phyloP scores from a whole-genome alignment of 2,113 vertebrate species.

The Muntiacus reevesi region DNA sequence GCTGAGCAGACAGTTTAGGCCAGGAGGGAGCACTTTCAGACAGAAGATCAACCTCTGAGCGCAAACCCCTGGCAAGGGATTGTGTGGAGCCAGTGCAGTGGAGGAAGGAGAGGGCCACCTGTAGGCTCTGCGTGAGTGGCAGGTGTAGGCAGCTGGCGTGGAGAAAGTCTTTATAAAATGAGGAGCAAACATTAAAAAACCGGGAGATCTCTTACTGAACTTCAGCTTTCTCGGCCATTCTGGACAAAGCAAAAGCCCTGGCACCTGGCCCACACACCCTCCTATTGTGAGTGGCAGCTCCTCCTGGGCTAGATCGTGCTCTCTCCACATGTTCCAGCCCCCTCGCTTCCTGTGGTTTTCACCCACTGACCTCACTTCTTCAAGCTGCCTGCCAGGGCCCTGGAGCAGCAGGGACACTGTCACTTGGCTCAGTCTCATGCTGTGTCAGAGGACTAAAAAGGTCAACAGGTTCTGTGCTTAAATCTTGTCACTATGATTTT shows the following conservation, averaged over 20 bases:
- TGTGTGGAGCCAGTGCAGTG: fast-evolving
- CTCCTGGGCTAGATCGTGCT: neutral
- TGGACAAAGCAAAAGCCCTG: neutral
- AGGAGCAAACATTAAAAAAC: neutral
- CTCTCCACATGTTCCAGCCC: neutral
- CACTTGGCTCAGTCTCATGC: neutral
- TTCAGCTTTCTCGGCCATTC: neutral
- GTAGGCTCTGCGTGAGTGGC: neutral
- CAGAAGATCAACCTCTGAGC: neutral
- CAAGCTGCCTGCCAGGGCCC: neutral
- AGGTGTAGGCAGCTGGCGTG: neutral
- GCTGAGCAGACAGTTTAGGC: neutral
- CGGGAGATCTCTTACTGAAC: neutral
- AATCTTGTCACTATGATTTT: neutral
- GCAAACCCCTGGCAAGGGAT: fast-evolving
- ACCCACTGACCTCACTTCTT: neutral
- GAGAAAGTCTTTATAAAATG: neutral
- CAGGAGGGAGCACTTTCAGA: neutral
- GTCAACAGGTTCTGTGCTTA: neutral
- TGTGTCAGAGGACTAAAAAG: neutral
- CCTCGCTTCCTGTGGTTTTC: neutral
- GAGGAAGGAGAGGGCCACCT: neutral
- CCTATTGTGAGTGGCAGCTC: neutral
- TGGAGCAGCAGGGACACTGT: neutral
- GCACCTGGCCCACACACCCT: too few relatives aligned